Evolutionary conservation across 64 coral and sea anemone species (phyloP), one percentile per base, ranked within the genome.

Genomic region (Acropora tenuis): DNA sequence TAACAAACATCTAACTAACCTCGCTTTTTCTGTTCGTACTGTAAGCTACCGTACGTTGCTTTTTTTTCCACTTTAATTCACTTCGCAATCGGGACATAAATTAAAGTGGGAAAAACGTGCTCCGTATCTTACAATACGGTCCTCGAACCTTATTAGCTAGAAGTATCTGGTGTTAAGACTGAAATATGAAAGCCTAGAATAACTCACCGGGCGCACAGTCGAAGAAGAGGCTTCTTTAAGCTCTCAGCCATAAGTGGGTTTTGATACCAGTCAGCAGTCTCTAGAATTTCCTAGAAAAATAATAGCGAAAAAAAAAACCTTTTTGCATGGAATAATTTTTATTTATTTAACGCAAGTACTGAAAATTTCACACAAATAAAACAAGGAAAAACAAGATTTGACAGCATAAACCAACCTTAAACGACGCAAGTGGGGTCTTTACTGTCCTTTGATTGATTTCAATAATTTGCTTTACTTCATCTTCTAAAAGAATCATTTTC

Each of bases 181-280:
- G 2, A 89, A 48, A 49, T 42, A 16, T 7, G 76, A 60, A 10
- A 88, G 0, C 76, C 17, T 20, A 17, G 69, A 48, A 8, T 93
- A 98, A 94, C 88, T 74, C n/a, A 55, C 52, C 52, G 10, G 46
- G 97, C 76, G 91, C 97, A 95, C 45, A 98, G 43, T 43, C 91
- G 88, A 75, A 98, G 87, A 18, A 99, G 80, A 3, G 97, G 97
- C 12, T 50, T 74, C 83, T 75, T 96, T 18, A 99, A 44, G 76
- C 88, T 73, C 43, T 92, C 91, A 79, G 76, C 55, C 68, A 79
- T 16, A 48, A 13, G 41, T 61, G 77, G 18, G 41, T 92, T 82
- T 78, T 20, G 78, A 73, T 93, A 78, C 97, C 97, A 99, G 18
- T 93, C 67, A 50, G 44, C 17, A 41, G 46, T 91, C 50, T 93